A percentile compares a stretch with the other conserved stretches of the same genome.
These are phyloP conservation scores for Apis cerana DNA, from an alignment of 1,140 invertebrate genomes.

Conservation along the genomic window DNA sequence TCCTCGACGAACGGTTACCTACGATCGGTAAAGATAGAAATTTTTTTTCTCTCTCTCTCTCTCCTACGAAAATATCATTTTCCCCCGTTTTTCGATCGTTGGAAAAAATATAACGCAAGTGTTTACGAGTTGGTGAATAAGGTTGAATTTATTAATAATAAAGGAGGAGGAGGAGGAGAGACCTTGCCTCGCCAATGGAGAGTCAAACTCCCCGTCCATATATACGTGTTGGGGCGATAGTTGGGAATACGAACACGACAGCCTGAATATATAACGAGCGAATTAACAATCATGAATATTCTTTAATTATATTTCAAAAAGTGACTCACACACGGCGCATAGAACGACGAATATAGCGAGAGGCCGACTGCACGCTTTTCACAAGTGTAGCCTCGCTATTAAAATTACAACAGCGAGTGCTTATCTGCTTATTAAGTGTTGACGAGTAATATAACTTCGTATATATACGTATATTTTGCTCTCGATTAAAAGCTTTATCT, in stretches of 20 bases:
- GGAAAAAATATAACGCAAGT: no score
- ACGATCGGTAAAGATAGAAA: no score
- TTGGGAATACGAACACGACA: slow-evolving; percentile 12
- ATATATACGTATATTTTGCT: background rate
- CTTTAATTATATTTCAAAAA: slow-evolving; percentile 44
- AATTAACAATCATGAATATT: slow-evolving; percentile 33
- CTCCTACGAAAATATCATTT: no score
- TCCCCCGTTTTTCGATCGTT: no score
- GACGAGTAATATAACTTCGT: slow-evolving; percentile 16
- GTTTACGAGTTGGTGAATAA: background rate
- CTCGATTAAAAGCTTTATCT: slow-evolving; percentile 19
- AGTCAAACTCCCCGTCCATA: background rate
- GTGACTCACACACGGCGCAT: slow-evolving; percentile 33
- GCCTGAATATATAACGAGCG: slow-evolving; percentile 29
- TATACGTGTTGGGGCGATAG: background rate
- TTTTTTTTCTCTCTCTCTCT: no score
- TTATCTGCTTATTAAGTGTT: slow-evolving; percentile 13
- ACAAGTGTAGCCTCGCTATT: slow-evolving; percentile 16
- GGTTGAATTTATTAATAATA: background rate
- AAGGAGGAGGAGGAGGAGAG: background rate
- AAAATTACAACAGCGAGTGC: slow-evolving; percentile 4
- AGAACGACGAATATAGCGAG: slow-evolving; percentile 16
- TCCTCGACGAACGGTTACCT: no score
- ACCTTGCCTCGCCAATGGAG: background rate
- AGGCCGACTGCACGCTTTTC: slow-evolving; percentile 15